Conservation (phyloP, 1,140 invertebrate genomes). For the Bombus huntii region DNA sequence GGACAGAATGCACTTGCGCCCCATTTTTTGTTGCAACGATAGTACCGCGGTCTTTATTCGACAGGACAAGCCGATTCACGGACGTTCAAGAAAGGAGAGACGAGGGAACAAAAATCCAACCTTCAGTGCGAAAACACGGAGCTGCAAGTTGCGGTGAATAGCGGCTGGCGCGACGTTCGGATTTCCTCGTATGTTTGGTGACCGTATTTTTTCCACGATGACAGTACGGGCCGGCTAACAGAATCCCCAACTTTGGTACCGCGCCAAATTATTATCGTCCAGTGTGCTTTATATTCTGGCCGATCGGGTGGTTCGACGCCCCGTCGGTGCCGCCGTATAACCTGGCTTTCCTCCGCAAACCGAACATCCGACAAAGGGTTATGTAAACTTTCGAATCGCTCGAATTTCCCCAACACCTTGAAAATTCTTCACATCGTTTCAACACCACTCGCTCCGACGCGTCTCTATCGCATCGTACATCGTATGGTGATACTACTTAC, state of each 20-base stretch:
- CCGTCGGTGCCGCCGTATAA: slow-evolving; percentile 41
- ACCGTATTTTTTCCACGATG: slow-evolving; percentile 69
- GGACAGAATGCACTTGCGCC: not conserved
- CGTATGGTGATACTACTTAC: not conserved
- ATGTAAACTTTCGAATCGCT: slow-evolving; percentile 54
- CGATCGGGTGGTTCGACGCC: slow-evolving; percentile 48
- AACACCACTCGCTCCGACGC: not conserved
- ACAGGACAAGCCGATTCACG: not conserved
- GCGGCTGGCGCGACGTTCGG: slow-evolving; percentile 30
- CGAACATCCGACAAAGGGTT: slow-evolving; percentile 46
- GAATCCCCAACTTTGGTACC: slow-evolving; percentile 70
- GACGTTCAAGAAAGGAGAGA: not conserved
- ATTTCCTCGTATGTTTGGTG: slow-evolving; percentile 64
- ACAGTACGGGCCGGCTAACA: slow-evolving; percentile 64
- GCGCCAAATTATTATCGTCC: slow-evolving; percentile 72
- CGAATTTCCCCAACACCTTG: slow-evolving; percentile 13
- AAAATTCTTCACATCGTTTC: not conserved
- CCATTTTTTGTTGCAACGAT: not conserved
- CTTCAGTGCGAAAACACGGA: not conserved
- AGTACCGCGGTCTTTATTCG: not conserved
- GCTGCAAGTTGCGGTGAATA: slow-evolving; percentile 56
- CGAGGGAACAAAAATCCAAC: slow-evolving; percentile 24
- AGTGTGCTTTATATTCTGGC: slow-evolving; percentile 63
- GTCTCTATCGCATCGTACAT: not conserved
- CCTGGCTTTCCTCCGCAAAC: slow-evolving; percentile 46